Evolutionary conservation across 1,140 invertebrate genomes (phyloP), one percentile per base, ranked within the genome.

Genomic region (Diuraphis noxia): DNA sequence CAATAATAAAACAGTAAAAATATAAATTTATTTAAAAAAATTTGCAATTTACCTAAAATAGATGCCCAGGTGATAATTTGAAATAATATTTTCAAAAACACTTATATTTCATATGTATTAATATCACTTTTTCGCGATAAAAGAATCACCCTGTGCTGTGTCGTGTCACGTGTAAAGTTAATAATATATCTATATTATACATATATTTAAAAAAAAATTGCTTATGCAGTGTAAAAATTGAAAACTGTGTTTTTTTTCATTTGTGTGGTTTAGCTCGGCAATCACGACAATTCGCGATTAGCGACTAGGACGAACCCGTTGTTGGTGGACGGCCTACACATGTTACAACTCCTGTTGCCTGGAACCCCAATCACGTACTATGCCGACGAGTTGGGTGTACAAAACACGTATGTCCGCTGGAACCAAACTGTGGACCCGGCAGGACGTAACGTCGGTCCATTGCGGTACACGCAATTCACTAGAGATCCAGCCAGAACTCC

Each of bases 281-380:
- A 97, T 93, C 96, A 97, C 92, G 96, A 97, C 93, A 95, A 95
- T n/a, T 94, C 93, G 79, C 95, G 97, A 92, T 94, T 96, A 30
- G 95, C 95, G 0, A 94, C 95, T 25, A 94, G 96, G 90, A 96
- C 95, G 92, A 95, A 95, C 7, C 93, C 94, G 0, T 94, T 95
- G 56, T 94, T 95, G 91, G 95, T 96, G 1, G 97, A 97, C 93
- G 96, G 95, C 19, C 94, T 97, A 92, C 96, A 96, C 92, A 97
- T 97, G 95, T 93, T 98, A 81, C 94, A 95, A 13, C 93, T 97
- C 92, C 94, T 97, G 8, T 93, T 98, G n/a, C 96, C 97, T 23
- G 97, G 97, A 25, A 95, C 95, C 0, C 77, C 92, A 4, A 56
- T 93, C 13, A 90, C 92, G 5, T 93, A 93, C 56, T 88, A 92